Evolutionary conservation across 64 coral and sea anemone species (phyloP), one percentile per base, ranked within the genome.

Genomic region (Montipora foliosa): DNA sequence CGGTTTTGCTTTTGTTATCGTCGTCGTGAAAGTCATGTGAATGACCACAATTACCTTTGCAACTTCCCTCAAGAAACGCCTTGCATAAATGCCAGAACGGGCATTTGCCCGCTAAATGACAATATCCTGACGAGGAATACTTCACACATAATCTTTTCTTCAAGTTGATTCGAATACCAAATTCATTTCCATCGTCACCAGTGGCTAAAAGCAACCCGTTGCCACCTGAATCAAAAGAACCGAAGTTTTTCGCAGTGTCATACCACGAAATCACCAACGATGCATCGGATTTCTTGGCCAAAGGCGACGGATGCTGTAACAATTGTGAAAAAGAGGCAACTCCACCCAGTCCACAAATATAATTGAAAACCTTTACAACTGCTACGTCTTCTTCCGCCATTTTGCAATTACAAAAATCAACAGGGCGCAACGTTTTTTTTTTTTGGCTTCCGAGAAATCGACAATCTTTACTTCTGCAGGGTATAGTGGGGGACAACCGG

Each of bases 21-120:
- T 88, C 68, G 24, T 93, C 92, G 24, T 79, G 60, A 44, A 93
- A 80, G 53, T 93, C 76, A 22, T 93, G 92, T n/a, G 92, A 88
- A 68, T 49, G 74, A 2, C 59, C 58, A 48, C 92, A 93, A 48
- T 77, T 3, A 10, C 29, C 49, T 9, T 88, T 80, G 49, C 92
- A 93, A 47, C 12, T 78, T 74, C 83, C 84, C 15, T 93, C 92
- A 2, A 93, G 46, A 60, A 88, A 93, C 49, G 67, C 62, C 47
- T 72, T 87, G 22, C 92, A 93, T 17, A 93, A 15, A 66, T 93
- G 92, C 45, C 83, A 93, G 64, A 73, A 87, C 19, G 58, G 25
- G 44, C 92, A 93, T 11, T 75, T 59, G 0, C n/a, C 44, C 8
- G 16, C 84, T 0, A 49, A 78, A 29, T 53, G 69, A 93, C 92